A percentile compares a stretch with the other conserved stretches of the same genome.
Conservation (phyloP, 2,113 vertebrate genomes). For the Tetraodon nigroviridis region DNA sequence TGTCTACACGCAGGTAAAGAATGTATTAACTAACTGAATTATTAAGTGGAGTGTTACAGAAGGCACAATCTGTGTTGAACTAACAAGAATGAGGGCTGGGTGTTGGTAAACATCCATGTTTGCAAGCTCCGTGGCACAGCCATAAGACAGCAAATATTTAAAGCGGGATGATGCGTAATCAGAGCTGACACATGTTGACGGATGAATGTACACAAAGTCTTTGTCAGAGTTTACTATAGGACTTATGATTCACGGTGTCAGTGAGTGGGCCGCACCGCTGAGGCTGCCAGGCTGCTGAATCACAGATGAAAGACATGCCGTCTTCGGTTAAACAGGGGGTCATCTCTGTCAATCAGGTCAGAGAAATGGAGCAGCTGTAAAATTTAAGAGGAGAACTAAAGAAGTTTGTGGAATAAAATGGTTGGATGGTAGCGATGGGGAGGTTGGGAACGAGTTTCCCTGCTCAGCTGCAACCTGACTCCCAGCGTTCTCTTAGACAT, state of each 20-base stretch:
- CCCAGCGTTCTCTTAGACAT: neutral
- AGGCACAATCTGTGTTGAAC: conserved; percentile 4
- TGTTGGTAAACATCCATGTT: neutral
- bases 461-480: no score
- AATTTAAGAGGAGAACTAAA: neutral
- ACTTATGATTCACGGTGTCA: conserved; percentile 29
- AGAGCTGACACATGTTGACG: conserved; percentile 28
- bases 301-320: neutral
- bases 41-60: neutral
- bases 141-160: conserved; percentile 9
- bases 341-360: no score
- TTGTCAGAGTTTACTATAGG: conserved; percentile 51
- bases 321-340: no score
- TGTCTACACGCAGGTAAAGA: conserved; percentile 1
- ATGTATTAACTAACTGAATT: neutral
- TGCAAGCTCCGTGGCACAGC: conserved; percentile 7
- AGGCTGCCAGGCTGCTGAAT: conserved; percentile 1
- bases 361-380: no score
- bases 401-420: neutral
- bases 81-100: neutral
- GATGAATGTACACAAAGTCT: conserved; percentile 36
- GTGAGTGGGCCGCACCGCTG: conserved; percentile 32
- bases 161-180: conserved; percentile 10
- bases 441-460: no score
- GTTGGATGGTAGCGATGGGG: neutral